Evolutionary conservation across 2,797 vertebrate species (phyloP), one percentile per base, ranked within the genome.

Genomic region (Echeneis naucrates): DNA sequence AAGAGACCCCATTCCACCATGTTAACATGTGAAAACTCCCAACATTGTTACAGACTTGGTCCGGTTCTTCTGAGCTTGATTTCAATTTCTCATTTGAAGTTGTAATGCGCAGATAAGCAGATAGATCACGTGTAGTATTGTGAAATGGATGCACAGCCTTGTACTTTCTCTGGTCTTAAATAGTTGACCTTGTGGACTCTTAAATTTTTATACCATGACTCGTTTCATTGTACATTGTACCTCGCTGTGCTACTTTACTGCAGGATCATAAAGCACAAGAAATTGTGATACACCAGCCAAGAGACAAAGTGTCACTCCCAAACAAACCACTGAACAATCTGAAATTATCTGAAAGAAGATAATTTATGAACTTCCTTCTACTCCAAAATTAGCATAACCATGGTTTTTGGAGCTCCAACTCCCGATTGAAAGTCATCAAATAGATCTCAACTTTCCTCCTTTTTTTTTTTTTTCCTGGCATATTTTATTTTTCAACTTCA

Each of bases 371-470:
- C 13, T 6, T 16, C 45, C 9, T 3, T 26, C 30, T 42, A 5
- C 38, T 64, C 9, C 19, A 24, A 19, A 66, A 45, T 55, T 37
- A 68, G 33, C 52, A 57, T 33, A 40, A 66, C 30, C 8, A 42
- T 4, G 3, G 56, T 63, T 40, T 57, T 56, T 54, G 27, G 67
- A 56, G 45, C 55, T 71, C 33, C 26, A n/a, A 56, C 5, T 68
- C 57, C 17, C 24, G 26, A 70, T 45, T 23, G 24, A 14, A 68
- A 72, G 72, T 65, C 37, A 68, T 33, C 45, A 61, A 68, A 51
- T 58, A 23, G 48, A 60, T 12, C 51, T 55, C 16, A 0, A 33
- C 33, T 30, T 23, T 47, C 30, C 44, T 50, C 1, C 23, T 35
- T 55, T 54, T n/a, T 50, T 26, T n/a, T 38, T 52, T 42, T 40